Conservation (phyloP, 2,113 vertebrate species). For the Hoplias malabaricus region DNA sequence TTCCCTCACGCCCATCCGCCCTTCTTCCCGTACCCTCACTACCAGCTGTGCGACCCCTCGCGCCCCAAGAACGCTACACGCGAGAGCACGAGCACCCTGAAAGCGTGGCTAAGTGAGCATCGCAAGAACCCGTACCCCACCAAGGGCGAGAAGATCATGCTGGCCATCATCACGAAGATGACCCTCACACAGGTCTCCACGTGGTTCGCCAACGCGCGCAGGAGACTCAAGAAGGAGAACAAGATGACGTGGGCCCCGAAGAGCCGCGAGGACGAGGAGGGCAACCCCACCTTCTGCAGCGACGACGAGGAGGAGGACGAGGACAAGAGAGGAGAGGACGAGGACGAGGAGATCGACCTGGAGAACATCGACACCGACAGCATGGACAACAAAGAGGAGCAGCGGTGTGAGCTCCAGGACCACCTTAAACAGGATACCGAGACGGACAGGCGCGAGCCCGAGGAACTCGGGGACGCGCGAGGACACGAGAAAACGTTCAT, state of each 20-base stretch:
- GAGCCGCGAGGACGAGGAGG: constrained; percentile 92
- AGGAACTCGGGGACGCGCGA: constrained; percentile 87
- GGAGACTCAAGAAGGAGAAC: constrained; percentile 91
- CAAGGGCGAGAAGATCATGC: constrained; percentile 97
- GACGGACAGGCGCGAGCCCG: constrained; percentile 84
- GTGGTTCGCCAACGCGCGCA: constrained; percentile 88
- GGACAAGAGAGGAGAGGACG: constrained; percentile 90
- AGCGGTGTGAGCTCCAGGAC: constrained; percentile 79
- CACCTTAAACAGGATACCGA: constrained; percentile 81
- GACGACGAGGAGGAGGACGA: constrained; percentile 81
- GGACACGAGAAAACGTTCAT: constrained; percentile 80
- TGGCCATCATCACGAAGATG: constrained; percentile 98
- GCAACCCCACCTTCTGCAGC: too few species aligned
- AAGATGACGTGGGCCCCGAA: constrained; percentile 92
- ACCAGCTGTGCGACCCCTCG: constrained; percentile 95
- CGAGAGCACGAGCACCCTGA: constrained; percentile 94
- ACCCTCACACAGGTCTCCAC: constrained; percentile 97
- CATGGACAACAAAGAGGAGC: constrained; percentile 84
- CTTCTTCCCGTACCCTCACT: constrained; percentile 94
- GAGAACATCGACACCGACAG: constrained; percentile 94
- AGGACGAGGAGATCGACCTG: constrained; percentile 94
- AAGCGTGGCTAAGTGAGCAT: constrained; percentile 90
- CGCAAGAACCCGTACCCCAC: constrained; percentile 96
- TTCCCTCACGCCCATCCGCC: constrained; percentile 90
- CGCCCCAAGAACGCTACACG: constrained; percentile 97